Conservation (phyloP, 2,888 invertebrate species). For the Cotesia congregata region DNA sequence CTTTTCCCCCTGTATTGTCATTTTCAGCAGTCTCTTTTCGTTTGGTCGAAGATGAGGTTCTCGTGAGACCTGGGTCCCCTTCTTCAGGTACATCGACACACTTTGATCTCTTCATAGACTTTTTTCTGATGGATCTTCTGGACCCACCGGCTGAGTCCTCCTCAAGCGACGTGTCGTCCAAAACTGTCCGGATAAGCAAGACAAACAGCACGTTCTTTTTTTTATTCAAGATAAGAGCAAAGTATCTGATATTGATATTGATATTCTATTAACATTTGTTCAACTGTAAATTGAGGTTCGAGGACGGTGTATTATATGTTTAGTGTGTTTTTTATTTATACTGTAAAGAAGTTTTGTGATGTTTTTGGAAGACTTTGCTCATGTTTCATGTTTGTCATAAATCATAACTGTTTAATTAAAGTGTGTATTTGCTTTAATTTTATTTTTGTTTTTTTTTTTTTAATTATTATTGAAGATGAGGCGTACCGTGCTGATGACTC, state of each 20-base stretch:
- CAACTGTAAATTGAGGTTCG: neutral
- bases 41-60: constrained; percentile 20
- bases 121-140: constrained; percentile 41
- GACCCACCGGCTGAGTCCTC: constrained; percentile 52
- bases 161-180: constrained; percentile 59
- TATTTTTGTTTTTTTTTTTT: constrained; percentile 13
- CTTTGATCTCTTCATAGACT: constrained; percentile 16
- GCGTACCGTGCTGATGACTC: constrained; percentile 68
- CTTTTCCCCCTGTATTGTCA: neutral
- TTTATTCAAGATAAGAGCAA: constrained; percentile 24
- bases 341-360: neutral
- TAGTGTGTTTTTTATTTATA: neutral
- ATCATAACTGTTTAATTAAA: neutral
- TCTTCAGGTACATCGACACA: constrained; percentile 1
- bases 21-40: constrained; percentile 16
- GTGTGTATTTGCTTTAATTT: neutral
- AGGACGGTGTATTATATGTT: neutral
- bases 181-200: constrained; percentile 39
- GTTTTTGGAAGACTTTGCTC: neutral
- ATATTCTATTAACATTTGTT: neutral
- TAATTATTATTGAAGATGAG: constrained; percentile 26
- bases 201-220: constrained; percentile 37
- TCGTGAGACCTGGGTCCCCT: constrained; percentile 11
- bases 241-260: constrained; percentile 16
- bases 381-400: neutral